Conservation (phyloP, 2,888 invertebrate species). For the Candidula unifasciata region DNA sequence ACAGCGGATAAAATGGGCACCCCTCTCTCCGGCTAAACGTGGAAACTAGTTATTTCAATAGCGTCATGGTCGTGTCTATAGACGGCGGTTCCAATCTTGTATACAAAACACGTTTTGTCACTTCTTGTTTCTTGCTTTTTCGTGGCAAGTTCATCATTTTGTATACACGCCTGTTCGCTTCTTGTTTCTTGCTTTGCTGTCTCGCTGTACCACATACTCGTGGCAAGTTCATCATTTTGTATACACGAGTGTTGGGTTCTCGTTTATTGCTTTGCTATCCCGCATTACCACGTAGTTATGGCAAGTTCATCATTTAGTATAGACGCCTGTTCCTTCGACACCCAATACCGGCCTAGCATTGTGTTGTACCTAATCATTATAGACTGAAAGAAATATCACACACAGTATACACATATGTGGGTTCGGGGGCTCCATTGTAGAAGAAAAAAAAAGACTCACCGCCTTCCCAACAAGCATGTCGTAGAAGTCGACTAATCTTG, state of each 20-base stretch:
- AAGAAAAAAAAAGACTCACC: no score
- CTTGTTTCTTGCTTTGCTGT: neutral
- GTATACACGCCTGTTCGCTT: neutral
- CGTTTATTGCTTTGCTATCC: neutral
- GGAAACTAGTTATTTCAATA: conserved; percentile 12
- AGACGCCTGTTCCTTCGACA: no score
- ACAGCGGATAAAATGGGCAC: conserved; percentile 28
- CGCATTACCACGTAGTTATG: no score
- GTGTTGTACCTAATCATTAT: no score
- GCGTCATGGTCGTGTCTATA: conserved; percentile 9
- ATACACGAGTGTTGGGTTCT: neutral
- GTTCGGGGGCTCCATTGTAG: no score
- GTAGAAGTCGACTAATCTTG: no score
- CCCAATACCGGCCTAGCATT: no score
- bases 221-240: neutral
- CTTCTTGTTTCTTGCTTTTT: neutral
- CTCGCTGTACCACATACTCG: no score
- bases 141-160: neutral
- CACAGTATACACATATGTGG: no score
- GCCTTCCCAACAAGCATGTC: no score
- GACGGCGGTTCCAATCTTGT: neutral
- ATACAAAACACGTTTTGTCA: conserved; percentile 33
- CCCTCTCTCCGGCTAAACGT: neutral
- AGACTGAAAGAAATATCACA: no score
- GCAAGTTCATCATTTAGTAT: neutral